Evolutionary conservation across 2,797 vertebrate genomes (phyloP).

Genomic region (Sebastes vulpes): DNA sequence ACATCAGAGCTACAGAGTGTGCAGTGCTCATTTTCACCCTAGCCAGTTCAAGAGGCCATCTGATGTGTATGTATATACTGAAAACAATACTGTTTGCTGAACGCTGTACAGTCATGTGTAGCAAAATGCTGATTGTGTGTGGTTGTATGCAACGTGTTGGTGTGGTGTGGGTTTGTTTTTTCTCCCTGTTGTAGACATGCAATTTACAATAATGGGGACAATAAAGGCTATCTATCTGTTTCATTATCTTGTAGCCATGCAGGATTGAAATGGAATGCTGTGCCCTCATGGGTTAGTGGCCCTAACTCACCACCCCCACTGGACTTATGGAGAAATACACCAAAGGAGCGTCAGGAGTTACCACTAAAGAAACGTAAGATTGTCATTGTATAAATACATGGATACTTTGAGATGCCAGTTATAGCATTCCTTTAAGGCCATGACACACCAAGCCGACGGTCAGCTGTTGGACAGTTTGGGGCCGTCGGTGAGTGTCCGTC

Average conservation of each 20-base stretch:
- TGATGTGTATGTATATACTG: conserved; percentile 28
- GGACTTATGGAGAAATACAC: conserved; percentile 11
- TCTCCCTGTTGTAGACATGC: too few species aligned
- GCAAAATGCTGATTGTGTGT: background rate
- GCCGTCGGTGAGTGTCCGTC: too few species aligned
- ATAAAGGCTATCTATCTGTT: too few species aligned
- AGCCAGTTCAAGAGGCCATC: conserved; percentile 35
- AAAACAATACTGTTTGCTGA: background rate
- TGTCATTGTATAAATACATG: background rate
- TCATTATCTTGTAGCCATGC: conserved; percentile 10
- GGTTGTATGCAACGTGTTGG: background rate
- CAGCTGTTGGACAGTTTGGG: too few species aligned
- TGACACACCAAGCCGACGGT: too few species aligned
- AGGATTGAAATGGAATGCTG: conserved; percentile 27
- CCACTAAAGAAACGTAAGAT: background rate
- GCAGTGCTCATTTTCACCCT: conserved; percentile 27
- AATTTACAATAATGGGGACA: too few species aligned
- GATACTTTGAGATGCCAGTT: background rate
- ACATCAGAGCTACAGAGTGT: conserved; percentile 32
- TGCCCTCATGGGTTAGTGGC: conserved; percentile 3
- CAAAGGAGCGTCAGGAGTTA: background rate
- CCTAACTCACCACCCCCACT: conserved; percentile 11
- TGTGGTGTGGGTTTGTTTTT: background rate
- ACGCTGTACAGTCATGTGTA: too few species aligned
- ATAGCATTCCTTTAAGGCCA: background rate